Base-by-base conservation (phyloP, 2,797 vertebrate genomes). In the Passerculus sandwichensis region DNA sequence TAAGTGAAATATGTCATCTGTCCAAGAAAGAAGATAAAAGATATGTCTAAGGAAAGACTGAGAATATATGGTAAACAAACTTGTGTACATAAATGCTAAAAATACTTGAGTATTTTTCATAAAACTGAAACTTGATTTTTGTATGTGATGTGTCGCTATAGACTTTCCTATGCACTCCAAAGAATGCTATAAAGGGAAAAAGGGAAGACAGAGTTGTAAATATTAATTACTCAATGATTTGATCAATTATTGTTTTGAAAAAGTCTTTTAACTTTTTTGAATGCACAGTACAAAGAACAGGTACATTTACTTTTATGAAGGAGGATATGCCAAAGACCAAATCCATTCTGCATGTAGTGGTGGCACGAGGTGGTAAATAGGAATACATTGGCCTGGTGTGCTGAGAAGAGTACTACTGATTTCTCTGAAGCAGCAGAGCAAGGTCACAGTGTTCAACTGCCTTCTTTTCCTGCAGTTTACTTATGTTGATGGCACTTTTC, bases 331-430 rank as follows among this genome's bases (percentile, higher is more conserved):
- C 48, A 44, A 78, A 88, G 77, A 83, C 70, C 27, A 88, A n/a
- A 64, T 82, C 51, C 15, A 4, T 66, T 79, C 53, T 74, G 75
- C 47, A 1, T 27, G 21, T 51, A 32, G 15, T 10, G 36, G 20
- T 22, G 70, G 60, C 54, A 13, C 30, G 62, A 57, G 42, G 13
- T 4, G n/a, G 34, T 40, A 27, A 60, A 34, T 38, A 50, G 60
- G 60, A 79, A 57, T 53, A 65, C 7, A 1, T 44, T 88, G 89
- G 91, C 85, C 62, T 51, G 74, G 36, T 16, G 0, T n/a, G 64
- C 38, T 83, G 92, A 94, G 73, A 85, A 76, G 77, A 85, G 74
- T 91, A 95, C 95, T 97, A 96, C 96, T 97, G 89, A 88, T 88
- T 81, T 82, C 74, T 93, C 89, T 76, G 62, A 85, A 92, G 56